These are phyloP conservation scores for Nomada ruficornis DNA, from an alignment of 2,888 invertebrate genomes.

Conservation along the genomic window DNA sequence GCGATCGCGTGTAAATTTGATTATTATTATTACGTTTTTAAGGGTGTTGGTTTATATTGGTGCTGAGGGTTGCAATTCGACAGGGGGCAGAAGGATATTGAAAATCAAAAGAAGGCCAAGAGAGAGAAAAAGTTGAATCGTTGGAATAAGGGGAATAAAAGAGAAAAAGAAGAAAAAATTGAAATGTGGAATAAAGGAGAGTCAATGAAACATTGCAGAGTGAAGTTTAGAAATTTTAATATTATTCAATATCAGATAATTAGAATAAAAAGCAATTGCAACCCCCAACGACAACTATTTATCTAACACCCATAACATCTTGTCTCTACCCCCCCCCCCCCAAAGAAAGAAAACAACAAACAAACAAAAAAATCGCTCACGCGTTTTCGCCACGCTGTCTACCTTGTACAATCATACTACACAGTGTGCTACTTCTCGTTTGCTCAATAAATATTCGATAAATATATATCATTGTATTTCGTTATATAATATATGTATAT, in stretches of 20 bases:
- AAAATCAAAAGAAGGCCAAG: too few relatives aligned
- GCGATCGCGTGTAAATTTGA: not conserved
- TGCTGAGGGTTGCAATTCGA: not conserved
- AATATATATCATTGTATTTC: constrained; percentile 83
- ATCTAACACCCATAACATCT: not conserved
- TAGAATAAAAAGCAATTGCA: not conserved
- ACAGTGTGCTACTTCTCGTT: constrained; percentile 73
- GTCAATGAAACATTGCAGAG: too few relatives aligned
- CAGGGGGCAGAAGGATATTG: too few relatives aligned
- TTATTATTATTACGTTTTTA: too few relatives aligned
- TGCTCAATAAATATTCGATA: constrained; percentile 80
- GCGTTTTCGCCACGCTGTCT: constrained; percentile 66
- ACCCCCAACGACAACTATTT: not conserved
- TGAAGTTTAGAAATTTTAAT: too few relatives aligned
- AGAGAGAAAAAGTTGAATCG: too few relatives aligned
- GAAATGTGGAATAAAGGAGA: too few relatives aligned
- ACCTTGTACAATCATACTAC: constrained; percentile 82
- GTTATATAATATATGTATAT: constrained; percentile 75
- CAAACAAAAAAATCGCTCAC: constrained; percentile 21
- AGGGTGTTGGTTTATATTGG: not conserved
- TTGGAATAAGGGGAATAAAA: too few relatives aligned
- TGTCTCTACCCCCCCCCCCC: not conserved
- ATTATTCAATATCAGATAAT: not conserved
- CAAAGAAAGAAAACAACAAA: not conserved
- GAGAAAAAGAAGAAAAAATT: not conserved